Evolutionary conservation across 2,888 invertebrate genomes (phyloP), one percentile per base, ranked within the genome.

Genomic region (Kryphioiulus occultus): DNA sequence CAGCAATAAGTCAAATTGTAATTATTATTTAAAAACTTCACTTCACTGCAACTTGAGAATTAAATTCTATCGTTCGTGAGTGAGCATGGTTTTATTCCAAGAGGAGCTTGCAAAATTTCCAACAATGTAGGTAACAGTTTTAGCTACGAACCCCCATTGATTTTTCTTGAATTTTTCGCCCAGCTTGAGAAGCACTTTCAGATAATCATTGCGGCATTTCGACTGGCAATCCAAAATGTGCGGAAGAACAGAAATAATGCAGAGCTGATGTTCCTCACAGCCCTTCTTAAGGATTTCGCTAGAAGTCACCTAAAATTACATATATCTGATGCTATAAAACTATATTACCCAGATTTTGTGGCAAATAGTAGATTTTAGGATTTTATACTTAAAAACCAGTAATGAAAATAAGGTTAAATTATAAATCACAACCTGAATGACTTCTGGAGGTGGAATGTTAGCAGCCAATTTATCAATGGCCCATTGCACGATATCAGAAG

Each of bases 221-320:
- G 98, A 96, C 92, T 97, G 96, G 92, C 99, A 99, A 93, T 99
- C 99, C 59, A 98, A 94, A 90, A 99, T 98, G 92, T 99, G 97
- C 0, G 99, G 99, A 89, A 99, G 92, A 32, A 99, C 94, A 0
- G 98, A 95, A 82, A 99, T 95, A 53, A 99, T 95, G 92, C 99
- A 99, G 15, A 99, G 93, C 4, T 98, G 97, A 91, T 96, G 96
- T 87, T 96, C 95, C 87, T 95, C 95, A 92, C 99, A 99, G 0
- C 95, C 95, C 0, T 93, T 92, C 90, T 95, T 95, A 91, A 99
- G 93, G 0, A 93, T 93, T 0, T 93, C 92, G 85, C 95, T 94
- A 86, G 88, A 89, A 0, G 90, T 90, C 3, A 91, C 78, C 90
- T 91, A 88, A 42, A 88, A 32, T 15, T 19, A 86, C 86, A 22